Evolutionary conservation across 2,888 invertebrate species (phyloP).

Genomic region (Caenorhabditis angaria): DNA sequence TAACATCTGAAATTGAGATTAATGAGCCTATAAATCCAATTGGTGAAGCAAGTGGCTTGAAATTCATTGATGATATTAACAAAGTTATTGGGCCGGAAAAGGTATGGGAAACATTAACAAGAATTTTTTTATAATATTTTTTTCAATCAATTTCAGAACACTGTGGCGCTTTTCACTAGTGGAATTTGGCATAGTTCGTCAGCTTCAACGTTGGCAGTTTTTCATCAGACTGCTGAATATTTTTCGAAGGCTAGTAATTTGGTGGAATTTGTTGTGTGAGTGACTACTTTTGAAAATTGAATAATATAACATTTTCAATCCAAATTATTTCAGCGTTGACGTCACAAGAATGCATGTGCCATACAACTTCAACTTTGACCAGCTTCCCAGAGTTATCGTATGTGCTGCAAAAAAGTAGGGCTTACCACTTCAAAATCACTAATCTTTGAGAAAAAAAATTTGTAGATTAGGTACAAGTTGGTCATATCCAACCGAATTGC

Average conservation of each 20-base stretch:
- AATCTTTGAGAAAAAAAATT: neutral
- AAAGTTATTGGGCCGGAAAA: conserved; percentile 16
- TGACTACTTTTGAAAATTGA: neutral
- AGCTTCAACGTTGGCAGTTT: conserved; percentile 17
- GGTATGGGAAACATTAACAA: neutral
- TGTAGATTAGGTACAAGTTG: conserved; percentile 29
- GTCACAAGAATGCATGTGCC: conserved; percentile 24
- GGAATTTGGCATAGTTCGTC: conserved; percentile 36
- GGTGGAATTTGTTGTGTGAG: conserved; percentile 34
- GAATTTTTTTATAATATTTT: neutral
- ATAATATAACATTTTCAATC: neutral
- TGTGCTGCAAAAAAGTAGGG: conserved; percentile 36
- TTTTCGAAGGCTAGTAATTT: conserved; percentile 11
- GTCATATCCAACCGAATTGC: conserved; percentile 35
- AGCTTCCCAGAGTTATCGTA: conserved; percentile 33
- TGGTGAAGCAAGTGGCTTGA: conserved; percentile 17
- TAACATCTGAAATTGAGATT: neutral
- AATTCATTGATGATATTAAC: conserved; percentile 8
- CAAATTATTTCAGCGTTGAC: conserved; percentile 30
- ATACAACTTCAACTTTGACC: conserved; percentile 32
- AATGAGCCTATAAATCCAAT: conserved; percentile 12
- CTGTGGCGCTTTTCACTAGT: conserved; percentile 31
- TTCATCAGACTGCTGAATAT: conserved; percentile 23
- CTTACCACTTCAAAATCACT: neutral
- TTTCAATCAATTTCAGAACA: conserved; percentile 16